Percentiles rank a stretch among this genome's conserved stretches.
Evolutionary conservation across 2,113 vertebrate genomes (phyloP).

Genomic region (Ctenomys sociabilis): DNA sequence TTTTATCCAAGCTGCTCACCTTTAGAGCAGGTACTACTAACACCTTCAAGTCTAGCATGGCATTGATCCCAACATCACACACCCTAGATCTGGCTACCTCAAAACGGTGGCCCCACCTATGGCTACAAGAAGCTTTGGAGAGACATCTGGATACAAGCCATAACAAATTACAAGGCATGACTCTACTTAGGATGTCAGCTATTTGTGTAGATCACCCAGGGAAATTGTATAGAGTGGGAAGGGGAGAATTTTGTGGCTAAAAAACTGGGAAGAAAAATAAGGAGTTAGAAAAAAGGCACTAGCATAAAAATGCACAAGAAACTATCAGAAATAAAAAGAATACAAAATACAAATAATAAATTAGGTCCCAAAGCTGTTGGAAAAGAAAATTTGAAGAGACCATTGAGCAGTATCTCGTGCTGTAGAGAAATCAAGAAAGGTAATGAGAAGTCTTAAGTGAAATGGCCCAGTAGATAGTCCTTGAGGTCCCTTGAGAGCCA

Average conservation of each 20-base stretch:
- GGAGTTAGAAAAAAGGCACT: neutral
- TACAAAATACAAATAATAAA: neutral
- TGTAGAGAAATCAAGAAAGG: neutral
- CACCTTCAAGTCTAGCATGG: neutral
- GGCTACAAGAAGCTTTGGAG: neutral
- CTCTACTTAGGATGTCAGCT: neutral
- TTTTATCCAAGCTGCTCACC: neutral
- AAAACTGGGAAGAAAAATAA: neutral
- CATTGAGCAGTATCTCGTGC: neutral
- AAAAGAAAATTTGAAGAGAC: slow-evolving; percentile 34
- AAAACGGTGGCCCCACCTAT: too few relatives aligned
- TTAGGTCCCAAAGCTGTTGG: neutral
- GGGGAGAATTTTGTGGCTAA: neutral
- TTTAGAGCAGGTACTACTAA: neutral
- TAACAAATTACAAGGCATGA: neutral
- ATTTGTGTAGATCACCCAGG: neutral
- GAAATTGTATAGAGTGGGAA: neutral
- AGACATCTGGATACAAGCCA: neutral
- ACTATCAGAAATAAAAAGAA: neutral
- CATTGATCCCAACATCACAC: neutral
- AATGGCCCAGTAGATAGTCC: neutral
- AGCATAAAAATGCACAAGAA: neutral
- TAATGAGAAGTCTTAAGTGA: neutral
- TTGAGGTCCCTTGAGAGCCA: neutral
- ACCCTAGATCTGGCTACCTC: neutral